Conservation (phyloP, 2,113 vertebrate species). For the Myrmophylax atrothorax region DNA sequence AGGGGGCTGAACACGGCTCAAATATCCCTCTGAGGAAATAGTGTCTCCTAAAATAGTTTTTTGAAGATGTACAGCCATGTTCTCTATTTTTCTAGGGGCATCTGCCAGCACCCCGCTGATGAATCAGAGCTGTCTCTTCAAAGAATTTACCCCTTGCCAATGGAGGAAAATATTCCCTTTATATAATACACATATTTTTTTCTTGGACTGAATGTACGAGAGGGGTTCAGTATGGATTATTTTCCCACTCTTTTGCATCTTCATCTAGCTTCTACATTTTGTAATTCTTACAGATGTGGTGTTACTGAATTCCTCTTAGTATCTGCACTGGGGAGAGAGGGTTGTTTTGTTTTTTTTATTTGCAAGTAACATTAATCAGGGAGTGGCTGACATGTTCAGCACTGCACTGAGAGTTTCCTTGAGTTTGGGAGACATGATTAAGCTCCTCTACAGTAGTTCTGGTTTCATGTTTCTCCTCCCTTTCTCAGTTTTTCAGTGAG, state of each 20-base stretch:
- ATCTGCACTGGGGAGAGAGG: not conserved
- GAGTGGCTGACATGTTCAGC: not conserved
- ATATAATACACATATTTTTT: not conserved
- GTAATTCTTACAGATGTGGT: not conserved
- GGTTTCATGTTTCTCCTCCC: not conserved
- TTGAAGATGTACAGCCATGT: constrained; percentile 43
- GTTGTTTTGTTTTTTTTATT: not conserved
- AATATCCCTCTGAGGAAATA: constrained; percentile 36
- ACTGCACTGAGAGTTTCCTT: not conserved
- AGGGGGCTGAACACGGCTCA: constrained; percentile 48
- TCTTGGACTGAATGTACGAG: not conserved
- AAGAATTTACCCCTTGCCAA: constrained; percentile 43
- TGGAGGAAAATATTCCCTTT: constrained; percentile 11
- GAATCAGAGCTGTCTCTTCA: constrained; percentile 30
- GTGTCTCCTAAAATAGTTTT: constrained; percentile 56
- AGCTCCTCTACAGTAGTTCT: constrained; percentile 17
- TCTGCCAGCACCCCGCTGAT: constrained; percentile 48
- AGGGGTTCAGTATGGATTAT: not conserved
- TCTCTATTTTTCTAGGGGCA: constrained; percentile 47
- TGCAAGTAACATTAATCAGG: not conserved
- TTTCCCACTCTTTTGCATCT: not conserved
- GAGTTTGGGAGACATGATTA: not conserved
- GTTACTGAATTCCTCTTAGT: not conserved
- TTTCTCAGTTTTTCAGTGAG: not conserved
- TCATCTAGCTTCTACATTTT: not conserved